phyloP scores from a whole-genome alignment of 2,888 invertebrate genomes.

The Limnephilus rhombicus region DNA sequence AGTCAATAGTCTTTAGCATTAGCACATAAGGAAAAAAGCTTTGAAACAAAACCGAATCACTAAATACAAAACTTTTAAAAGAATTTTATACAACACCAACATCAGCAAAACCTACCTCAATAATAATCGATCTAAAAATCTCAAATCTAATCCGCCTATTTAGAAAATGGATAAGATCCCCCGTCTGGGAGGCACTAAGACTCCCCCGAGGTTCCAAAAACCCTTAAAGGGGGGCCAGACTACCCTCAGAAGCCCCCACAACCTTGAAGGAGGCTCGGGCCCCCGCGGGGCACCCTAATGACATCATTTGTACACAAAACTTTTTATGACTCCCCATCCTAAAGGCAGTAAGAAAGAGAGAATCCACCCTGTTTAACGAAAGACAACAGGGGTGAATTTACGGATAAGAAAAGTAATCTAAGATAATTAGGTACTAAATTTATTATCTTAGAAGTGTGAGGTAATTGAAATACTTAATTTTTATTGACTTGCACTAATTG shows the following conservation, averaged over 20 bases:
- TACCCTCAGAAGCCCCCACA: neutral
- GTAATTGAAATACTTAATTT: neutral
- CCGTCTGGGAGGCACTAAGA: neutral
- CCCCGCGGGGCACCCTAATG: slow-evolving; percentile 55
- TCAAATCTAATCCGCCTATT: slow-evolving; percentile 48
- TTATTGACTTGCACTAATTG: neutral
- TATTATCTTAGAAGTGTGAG: neutral
- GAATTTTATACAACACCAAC: neutral
- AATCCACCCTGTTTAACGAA: slow-evolving; percentile 31
- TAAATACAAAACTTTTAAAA: neutral
- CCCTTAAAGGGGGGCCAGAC: neutral
- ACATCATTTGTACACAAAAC: slow-evolving; percentile 66
- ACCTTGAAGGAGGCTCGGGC: neutral
- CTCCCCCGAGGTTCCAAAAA: slow-evolving; percentile 8
- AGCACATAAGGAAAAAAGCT: too few relatives aligned
- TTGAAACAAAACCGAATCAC: too few relatives aligned
- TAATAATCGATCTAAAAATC: neutral
- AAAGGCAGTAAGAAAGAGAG: slow-evolving; percentile 48
- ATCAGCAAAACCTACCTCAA: neutral
- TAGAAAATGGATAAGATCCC: neutral
- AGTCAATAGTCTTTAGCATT: too few relatives aligned
- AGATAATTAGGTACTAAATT: neutral
- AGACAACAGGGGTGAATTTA: slow-evolving; percentile 35
- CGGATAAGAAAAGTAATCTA: neutral
- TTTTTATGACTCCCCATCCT: slow-evolving; percentile 62